Conservation (phyloP, 2,113 vertebrate genomes). For the Hyaena hyaena region DNA sequence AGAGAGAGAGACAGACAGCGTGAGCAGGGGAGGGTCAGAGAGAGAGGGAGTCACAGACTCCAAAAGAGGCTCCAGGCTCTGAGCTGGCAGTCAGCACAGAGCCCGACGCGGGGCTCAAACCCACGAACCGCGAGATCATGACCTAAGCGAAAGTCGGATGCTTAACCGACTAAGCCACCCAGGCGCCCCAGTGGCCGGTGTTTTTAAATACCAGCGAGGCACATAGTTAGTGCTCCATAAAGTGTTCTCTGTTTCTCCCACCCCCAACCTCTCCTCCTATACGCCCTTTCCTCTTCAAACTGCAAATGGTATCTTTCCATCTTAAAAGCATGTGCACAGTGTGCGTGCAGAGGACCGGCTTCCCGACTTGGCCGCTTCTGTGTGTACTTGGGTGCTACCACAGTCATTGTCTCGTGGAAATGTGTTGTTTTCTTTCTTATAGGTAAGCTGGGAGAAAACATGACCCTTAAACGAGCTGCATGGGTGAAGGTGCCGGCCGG, state of each 20-base stretch:
- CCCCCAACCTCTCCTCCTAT: too few species aligned
- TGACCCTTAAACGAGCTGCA: constrained; percentile 90
- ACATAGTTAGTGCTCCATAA: background rate
- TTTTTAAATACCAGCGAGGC: background rate
- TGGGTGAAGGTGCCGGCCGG: constrained; percentile 88
- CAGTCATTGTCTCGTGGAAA: background rate
- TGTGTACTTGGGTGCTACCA: background rate
- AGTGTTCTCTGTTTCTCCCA: background rate
- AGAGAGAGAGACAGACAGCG: too few species aligned
- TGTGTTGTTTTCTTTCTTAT: background rate
- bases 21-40: too few species aligned
- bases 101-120: too few species aligned
- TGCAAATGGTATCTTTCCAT: background rate
- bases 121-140: too few species aligned
- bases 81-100: too few species aligned
- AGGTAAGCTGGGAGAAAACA: constrained; percentile 95
- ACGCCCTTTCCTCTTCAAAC: background rate
- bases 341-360: background rate
- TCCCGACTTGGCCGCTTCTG: background rate
- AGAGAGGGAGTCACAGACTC: too few species aligned
- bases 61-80: too few species aligned
- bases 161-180: too few species aligned
- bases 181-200: too few species aligned
- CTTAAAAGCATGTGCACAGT: accelerated
- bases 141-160: too few species aligned